Evolutionary conservation across 2,113 vertebrate species (phyloP).

Genomic region (pig (Sus scrofa)): T2T-Sscrofa CM000818.6:83327001-83327500

Average conservation of each 20-base stretch:
- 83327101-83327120: neutral
- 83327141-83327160: neutral
- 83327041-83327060: constrained; percentile 21
- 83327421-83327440: neutral
- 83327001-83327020: neutral
- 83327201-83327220: neutral
- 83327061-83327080: constrained; percentile 6
- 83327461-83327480: neutral
- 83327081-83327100: neutral
- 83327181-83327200: neutral
- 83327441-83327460: neutral
- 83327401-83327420: neutral
- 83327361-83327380: neutral
- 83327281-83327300: neutral
- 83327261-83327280: neutral
- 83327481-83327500: neutral
- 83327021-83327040: neutral
- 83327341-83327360: neutral
- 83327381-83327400: neutral
- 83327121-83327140: neutral
- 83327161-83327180: neutral
- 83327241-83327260: neutral
- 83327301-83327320: neutral
- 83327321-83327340: neutral
- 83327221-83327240: neutral